A percentile compares a stretch with the other conserved stretches of the same genome.
Conservation (phyloP, 2,888 invertebrate species). For the Tipula confusa region DNA sequence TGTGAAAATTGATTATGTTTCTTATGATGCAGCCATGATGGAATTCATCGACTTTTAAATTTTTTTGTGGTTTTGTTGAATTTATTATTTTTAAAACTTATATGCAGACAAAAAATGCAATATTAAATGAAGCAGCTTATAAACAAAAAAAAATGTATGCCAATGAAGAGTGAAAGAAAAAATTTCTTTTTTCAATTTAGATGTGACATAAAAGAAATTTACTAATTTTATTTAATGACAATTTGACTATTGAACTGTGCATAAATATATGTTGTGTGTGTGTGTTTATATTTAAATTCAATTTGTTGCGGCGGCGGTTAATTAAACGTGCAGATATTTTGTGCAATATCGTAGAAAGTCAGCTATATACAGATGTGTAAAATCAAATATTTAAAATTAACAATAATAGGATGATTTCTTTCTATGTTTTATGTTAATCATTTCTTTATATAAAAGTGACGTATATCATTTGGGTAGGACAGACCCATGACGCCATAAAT, state of each 20-base stretch:
- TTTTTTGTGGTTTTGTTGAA: background rate
- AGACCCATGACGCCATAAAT: background rate
- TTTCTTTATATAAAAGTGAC: background rate
- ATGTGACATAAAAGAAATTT: constrained; percentile 13
- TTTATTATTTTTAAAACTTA: background rate
- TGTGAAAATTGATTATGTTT: background rate
- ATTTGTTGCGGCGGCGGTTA: background rate
- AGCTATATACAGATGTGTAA: background rate
- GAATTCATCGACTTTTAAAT: background rate
- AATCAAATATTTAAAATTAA: background rate
- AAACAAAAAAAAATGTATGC: background rate
- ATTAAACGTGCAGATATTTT: background rate
- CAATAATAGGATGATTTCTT: background rate
- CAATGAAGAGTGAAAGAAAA: constrained; percentile 15
- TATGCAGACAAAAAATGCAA: background rate
- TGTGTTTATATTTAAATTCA: background rate
- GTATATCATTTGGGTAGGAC: background rate
- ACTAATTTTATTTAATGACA: background rate
- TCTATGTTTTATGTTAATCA: background rate
- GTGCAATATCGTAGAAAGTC: background rate
- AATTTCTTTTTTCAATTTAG: background rate
- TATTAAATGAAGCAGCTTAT: background rate
- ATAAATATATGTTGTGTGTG: background rate
- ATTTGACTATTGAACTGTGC: background rate
- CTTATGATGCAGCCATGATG: background rate